These are phyloP conservation scores for Pipistrellus nathusii DNA, from an alignment of 2,797 vertebrate genomes.

Conservation along the genomic window DNA sequence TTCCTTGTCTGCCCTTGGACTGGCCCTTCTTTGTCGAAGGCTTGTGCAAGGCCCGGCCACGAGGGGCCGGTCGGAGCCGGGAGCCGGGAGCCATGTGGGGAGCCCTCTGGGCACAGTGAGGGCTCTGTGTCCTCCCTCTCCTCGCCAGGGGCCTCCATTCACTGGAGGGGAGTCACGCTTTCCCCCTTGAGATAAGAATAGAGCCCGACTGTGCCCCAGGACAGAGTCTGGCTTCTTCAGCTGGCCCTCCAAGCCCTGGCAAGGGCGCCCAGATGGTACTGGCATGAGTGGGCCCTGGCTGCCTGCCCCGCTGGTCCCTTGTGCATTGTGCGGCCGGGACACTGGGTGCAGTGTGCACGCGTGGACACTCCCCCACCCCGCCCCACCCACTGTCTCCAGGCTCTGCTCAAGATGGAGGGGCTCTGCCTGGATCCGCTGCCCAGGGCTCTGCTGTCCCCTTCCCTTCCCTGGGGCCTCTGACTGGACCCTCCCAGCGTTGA, in stretches of 20 bases:
- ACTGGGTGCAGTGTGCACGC: constrained; percentile 72
- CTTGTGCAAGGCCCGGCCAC: constrained; percentile 67
- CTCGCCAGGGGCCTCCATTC: constrained; percentile 66
- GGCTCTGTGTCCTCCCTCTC: constrained; percentile 73
- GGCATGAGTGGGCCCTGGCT: constrained; percentile 81
- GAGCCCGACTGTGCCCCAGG: constrained; percentile 81
- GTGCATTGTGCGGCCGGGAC: constrained; percentile 76
- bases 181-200: constrained; percentile 84
- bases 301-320: constrained; percentile 75
- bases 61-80: constrained; percentile 67
- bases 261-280: constrained; percentile 79
- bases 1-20: neutral
- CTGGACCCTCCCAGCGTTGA: neutral
- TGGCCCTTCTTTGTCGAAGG: constrained; percentile 7
- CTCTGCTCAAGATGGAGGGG: constrained; percentile 29
- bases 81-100: constrained; percentile 28
- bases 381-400: constrained; percentile 2
- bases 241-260: constrained; percentile 68
- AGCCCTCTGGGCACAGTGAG: constrained; percentile 68
- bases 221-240: constrained; percentile 83
- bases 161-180: constrained; percentile 78
- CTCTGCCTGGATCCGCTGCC: constrained; percentile 55
- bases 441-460: neutral
- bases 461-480: neutral
- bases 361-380: neutral